Conservation (phyloP, 1,140 invertebrate species). For the Bombus picipes region DNA sequence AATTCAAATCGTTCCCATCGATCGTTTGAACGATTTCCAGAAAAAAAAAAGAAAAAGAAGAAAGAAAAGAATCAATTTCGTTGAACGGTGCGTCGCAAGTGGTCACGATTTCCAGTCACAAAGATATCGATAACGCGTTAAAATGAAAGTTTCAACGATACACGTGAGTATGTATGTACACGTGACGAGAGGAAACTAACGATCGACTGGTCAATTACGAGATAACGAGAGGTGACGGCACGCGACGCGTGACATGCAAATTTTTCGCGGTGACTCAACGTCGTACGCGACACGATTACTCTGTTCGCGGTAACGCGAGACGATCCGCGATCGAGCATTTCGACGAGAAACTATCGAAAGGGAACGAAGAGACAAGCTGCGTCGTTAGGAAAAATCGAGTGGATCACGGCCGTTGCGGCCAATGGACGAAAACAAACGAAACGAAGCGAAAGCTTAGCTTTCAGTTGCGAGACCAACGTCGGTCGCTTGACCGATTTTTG, state of each 20-base stretch:
- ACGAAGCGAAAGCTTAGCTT: conserved; percentile 5
- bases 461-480: not conserved
- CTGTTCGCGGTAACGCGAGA: too few species aligned
- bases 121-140: not conserved
- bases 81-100: not conserved
- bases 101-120: conserved; percentile 3
- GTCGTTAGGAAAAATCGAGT: conserved; percentile 70
- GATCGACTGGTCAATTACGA: conserved; percentile 30
- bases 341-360: not conserved
- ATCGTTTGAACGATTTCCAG: not conserved
- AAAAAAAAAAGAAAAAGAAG: too few species aligned
- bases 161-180: not conserved
- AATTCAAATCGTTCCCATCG: not conserved
- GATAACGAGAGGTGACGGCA: conserved; percentile 26
- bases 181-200: not conserved
- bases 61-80: too few species aligned
- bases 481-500: conserved; percentile 51
- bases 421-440: conserved; percentile 76
- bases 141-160: not conserved
- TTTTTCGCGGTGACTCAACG: not conserved
- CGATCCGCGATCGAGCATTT: not conserved
- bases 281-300: not conserved
- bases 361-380: not conserved
- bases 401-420: conserved; percentile 79
- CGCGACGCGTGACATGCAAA: conserved; percentile 37